Evolutionary conservation across 2,797 vertebrate species (phyloP), one percentile per base, ranked within the genome.

Genomic region (Chanos chanos): DNA sequence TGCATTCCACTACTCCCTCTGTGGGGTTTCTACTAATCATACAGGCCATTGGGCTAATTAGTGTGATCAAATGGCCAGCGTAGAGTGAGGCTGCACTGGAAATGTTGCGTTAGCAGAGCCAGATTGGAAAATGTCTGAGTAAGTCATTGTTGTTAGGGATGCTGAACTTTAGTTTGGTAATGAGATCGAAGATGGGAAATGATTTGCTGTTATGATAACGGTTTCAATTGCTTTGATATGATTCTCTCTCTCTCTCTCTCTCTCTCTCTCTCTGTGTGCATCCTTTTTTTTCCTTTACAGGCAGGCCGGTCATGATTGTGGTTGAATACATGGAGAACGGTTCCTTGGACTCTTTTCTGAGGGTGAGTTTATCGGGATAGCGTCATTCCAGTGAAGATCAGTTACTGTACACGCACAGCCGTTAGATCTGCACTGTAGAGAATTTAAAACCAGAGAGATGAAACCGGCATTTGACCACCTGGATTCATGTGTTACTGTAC

Each of bases 281-380:
- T 8, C 22, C n/a, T 34, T 12, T 40, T 80, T 57, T 63, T 84
- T 52, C 81, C 54, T 80, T 81, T 82, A 58, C 87, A 98, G 96
- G 95, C 81, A 89, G 94, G 75, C 96, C 95, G 47, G 92, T 98
- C 56, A 98, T 98, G 96, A 98, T 98, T 62, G 95, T 98, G 48
- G 94, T 98, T 78, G 96, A 98, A 82, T 97, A 94, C 70, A 97
- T 98, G 95, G 94, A 95, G 77, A 98, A 98, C 40, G 95, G 95
- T 86, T 93, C 95, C 13, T 87, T 98, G 21, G 96, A 98, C 81
- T 92, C 94, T 52, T 98, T 98, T 84, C 87, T 99, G 66, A 84
- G 95, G 92, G 96, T 98, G 80, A n/a, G n/a, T n/a, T n/a, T n/a
- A n/a, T n/a, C n/a, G n/a, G n/a, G n/a, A n/a, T n/a, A n/a, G n/a